Base-by-base conservation (phyloP, 2,888 invertebrate genomes). In the Caenorhabditis sp. region DNA sequence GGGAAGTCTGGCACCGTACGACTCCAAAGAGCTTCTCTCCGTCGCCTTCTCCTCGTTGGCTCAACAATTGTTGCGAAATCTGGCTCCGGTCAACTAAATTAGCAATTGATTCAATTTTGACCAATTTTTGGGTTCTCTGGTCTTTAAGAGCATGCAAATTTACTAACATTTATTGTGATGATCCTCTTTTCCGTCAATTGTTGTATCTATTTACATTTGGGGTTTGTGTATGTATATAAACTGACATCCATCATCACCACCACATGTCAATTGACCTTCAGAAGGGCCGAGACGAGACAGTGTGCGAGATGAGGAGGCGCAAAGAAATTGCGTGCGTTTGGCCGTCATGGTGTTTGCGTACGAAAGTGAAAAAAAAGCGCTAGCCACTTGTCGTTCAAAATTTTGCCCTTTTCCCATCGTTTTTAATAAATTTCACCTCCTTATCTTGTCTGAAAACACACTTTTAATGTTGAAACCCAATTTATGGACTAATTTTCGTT, bases 71-170 rank as follows among this genome's bases (percentile, higher is more conserved):
- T 27, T 71, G 30, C 45, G 52, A n/a, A 50, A 68, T 50, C 32
- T 75, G 68, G 62, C 62, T 56, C 72, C 62, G 32, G 62, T 56
- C 39, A 62, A 66, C 32, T 66, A 58, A 66, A 55, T 55, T 26
- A 20, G 11, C 22, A 9, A n/a, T n/a, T 62, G 39, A 61, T 61
- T 61, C 26, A 7, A 50, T 39, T 48, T 61, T 5, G 13, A 15
- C 15, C 13, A 5, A 17, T 17, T 37, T 20, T 30, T 61, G 61
- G 61, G 50, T 46, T 56, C 13, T 46, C 20, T 50, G 15, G 22
- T 37, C 26, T 61, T 32, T 27, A 56, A 41, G 5, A 30, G n/a
- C 24, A 39, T 26, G 17, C 48, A 17, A 11, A 56, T n/a, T n/a
- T n/a, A 17, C 7, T 9, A 50, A 50, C 32, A 63, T 43, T 63